Evolutionary conservation across 2,113 vertebrate genomes (phyloP).

Genomic region (Cervus canadensis): DNA sequence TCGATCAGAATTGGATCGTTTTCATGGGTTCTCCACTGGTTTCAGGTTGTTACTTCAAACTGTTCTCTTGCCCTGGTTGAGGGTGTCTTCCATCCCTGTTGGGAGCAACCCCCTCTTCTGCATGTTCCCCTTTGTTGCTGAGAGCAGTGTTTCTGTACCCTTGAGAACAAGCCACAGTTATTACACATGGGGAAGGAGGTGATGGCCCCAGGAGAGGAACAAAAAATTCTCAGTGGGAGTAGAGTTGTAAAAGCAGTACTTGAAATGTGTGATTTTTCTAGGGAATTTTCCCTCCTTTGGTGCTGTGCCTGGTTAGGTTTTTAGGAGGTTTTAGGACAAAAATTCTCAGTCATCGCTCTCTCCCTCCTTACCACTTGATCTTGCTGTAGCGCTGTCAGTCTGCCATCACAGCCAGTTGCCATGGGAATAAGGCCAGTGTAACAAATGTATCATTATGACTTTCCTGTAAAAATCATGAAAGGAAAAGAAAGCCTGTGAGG

Average conservation of each 20-base stretch:
- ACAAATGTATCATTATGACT: conserved; percentile 56
- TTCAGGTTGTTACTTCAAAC: background rate
- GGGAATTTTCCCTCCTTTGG: background rate
- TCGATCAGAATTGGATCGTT: background rate
- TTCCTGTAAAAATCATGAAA: conserved; percentile 38
- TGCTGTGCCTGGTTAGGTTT: background rate
- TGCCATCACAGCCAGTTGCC: conserved; percentile 46
- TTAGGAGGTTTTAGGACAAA: conserved; percentile 36
- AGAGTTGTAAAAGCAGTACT: background rate
- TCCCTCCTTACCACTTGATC: conserved; percentile 34
- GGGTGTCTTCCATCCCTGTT: background rate
- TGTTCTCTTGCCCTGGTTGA: background rate
- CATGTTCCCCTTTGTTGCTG: background rate
- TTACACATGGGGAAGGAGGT: background rate
- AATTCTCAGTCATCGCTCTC: background rate
- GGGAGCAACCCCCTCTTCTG: background rate
- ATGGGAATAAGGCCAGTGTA: conserved; percentile 59
- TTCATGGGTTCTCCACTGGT: background rate
- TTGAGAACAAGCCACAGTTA: background rate
- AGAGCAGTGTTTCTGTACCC: background rate
- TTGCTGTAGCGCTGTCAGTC: conserved; percentile 35
- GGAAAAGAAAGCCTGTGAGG: background rate
- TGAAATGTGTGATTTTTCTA: conserved; percentile 41
- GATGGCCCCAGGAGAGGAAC: background rate
- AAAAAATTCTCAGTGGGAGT: background rate